phyloP scores from a whole-genome alignment of 2,113 vertebrate species.

The Cynoglossus semilaevis region DNA sequence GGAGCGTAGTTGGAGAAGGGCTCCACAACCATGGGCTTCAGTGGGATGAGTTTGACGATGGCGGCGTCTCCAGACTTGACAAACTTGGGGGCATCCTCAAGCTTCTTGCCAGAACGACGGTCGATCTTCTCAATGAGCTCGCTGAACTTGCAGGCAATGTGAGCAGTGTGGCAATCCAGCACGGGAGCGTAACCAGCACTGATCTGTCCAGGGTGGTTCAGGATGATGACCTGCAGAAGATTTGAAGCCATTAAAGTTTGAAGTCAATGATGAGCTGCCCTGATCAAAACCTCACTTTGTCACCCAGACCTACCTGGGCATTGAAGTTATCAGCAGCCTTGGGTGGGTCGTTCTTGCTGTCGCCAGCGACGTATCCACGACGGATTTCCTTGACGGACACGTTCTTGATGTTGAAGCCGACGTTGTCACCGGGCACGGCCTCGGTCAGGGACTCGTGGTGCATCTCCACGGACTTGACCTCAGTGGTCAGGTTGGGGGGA shows the following conservation, averaged over 20 bases:
- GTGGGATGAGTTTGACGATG: constrained; percentile 76
- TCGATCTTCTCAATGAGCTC: constrained; percentile 82
- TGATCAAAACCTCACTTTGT: not conserved
- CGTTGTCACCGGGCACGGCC: constrained; percentile 77
- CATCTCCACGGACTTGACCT: constrained; percentile 83
- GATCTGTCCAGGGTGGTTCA: constrained; percentile 83
- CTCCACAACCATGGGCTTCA: constrained; percentile 83
- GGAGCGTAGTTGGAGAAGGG: constrained; percentile 77
- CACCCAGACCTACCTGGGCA: constrained; percentile 71
- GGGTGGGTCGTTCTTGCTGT: constrained; percentile 82
- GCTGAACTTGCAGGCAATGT: constrained; percentile 82
- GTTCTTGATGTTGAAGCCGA: constrained; percentile 82
- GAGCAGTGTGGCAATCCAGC: constrained; percentile 81
- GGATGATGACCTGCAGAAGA: constrained; percentile 78
- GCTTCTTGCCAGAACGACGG: constrained; percentile 81
- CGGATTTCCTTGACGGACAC: constrained; percentile 81
- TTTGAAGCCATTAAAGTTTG: no score
- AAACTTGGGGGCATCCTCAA: constrained; percentile 78
- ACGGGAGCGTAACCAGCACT: constrained; percentile 76
- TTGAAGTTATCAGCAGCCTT: constrained; percentile 73
- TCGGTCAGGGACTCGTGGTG: constrained; percentile 79
- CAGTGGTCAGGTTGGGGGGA: constrained; percentile 76
- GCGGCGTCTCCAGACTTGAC: constrained; percentile 80
- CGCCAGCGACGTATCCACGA: constrained; percentile 79
- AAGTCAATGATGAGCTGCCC: no score